phyloP scores from a whole-genome alignment of 2,797 vertebrate species.

The Danionella dracula region DNA sequence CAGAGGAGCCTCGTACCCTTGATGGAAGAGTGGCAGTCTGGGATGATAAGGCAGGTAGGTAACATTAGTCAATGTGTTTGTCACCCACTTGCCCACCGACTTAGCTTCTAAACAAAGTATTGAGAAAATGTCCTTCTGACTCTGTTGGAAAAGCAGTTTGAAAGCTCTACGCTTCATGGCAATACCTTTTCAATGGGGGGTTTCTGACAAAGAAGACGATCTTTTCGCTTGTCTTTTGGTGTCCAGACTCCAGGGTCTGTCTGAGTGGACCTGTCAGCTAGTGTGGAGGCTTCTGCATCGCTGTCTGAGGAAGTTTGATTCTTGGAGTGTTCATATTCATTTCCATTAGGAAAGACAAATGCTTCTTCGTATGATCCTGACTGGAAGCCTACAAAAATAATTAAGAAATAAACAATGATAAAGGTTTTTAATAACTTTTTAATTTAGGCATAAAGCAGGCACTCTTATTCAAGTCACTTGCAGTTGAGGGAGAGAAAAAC shows the following conservation, averaged over 20 bases:
- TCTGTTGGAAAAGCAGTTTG: no score
- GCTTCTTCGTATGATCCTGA: slow-evolving; percentile 76
- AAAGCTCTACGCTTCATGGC: background rate
- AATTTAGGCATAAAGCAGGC: no score
- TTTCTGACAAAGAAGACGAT: slow-evolving; percentile 36
- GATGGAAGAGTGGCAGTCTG: slow-evolving; percentile 36
- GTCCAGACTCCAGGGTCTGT: slow-evolving; percentile 68
- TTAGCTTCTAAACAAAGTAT: background rate
- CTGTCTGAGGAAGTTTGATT: slow-evolving; percentile 39
- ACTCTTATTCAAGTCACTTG: no score
- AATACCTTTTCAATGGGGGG: slow-evolving; percentile 56
- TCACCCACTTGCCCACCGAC: background rate
- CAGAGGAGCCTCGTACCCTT: slow-evolving; percentile 61
- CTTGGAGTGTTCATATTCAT: slow-evolving; percentile 56
- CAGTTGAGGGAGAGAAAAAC: no score
- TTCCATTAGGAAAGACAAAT: slow-evolving; percentile 68
- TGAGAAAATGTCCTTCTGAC: background rate
- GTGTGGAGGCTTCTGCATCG: slow-evolving; percentile 21
- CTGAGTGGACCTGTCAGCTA: slow-evolving; percentile 65
- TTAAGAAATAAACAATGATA: no score
- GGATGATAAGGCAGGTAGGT: slow-evolving; percentile 11
- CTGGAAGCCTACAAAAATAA: background rate
- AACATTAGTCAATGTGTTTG: background rate
- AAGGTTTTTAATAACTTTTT: no score
- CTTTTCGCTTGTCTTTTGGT: slow-evolving; percentile 53